Conservation (phyloP, 2,113 vertebrate species). For the Sisor rabdophorus region DNA sequence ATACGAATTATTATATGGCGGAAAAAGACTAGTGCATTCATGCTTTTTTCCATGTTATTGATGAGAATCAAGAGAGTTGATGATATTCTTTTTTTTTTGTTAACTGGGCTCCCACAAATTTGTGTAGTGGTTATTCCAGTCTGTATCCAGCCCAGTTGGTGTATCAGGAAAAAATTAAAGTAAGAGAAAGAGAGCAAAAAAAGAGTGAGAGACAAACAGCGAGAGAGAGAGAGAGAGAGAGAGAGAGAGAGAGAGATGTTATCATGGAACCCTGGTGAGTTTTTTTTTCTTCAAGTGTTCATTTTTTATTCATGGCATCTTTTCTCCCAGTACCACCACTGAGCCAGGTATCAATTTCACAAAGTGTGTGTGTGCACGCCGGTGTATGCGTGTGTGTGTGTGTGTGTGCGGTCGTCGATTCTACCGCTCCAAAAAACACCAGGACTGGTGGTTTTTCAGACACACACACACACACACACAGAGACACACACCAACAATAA, state of each 20-base stretch:
- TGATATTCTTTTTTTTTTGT: too few species aligned
- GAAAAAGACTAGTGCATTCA: too few species aligned
- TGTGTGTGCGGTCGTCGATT: neutral
- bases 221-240: neutral
- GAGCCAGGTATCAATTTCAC: conserved; percentile 6
- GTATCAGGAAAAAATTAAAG: too few species aligned
- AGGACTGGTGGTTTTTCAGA: neutral
- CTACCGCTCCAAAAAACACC: neutral
- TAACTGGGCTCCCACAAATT: too few species aligned
- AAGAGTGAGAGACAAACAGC: too few species aligned
- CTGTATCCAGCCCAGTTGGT: too few species aligned
- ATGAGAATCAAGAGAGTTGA: too few species aligned
- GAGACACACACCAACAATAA: too few species aligned
- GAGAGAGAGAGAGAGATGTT: neutral
- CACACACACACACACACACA: neutral
- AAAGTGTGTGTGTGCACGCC: neutral
- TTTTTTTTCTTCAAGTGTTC: neutral
- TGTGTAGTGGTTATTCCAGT: too few species aligned
- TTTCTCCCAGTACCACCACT: conserved; percentile 4
- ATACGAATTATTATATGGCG: too few species aligned
- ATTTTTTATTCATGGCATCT: conserved; percentile 19
- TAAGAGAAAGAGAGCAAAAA: neutral
- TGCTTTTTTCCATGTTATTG: too few species aligned
- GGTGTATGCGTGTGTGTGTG: neutral
- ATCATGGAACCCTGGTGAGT: neutral